These are phyloP conservation scores for Trachymyrmex septentrionalis DNA, from an alignment of 1,140 invertebrate species.

Conservation along the genomic window DNA sequence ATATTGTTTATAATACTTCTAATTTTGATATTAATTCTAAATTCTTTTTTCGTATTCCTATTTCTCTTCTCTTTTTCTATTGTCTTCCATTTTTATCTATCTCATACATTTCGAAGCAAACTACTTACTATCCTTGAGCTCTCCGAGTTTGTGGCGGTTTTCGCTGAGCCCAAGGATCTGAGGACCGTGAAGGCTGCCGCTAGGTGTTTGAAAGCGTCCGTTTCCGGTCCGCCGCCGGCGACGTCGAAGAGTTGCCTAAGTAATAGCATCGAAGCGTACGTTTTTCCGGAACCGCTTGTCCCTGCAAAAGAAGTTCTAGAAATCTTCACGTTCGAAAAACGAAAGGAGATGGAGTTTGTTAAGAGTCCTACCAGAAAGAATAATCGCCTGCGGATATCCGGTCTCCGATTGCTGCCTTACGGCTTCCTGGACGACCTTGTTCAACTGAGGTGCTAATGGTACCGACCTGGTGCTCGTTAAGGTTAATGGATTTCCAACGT, in stretches of 20 bases:
- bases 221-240: constrained; percentile 96
- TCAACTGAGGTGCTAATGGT: constrained; percentile 91
- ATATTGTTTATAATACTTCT: background rate
- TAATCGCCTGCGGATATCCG: constrained; percentile 97
- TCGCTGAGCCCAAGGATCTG: constrained; percentile 95
- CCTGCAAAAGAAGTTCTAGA: constrained; percentile 86
- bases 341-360: constrained; percentile 88
- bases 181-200: constrained; percentile 97
- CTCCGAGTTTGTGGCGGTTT: constrained; percentile 96
- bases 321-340: background rate
- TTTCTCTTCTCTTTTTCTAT: background rate
- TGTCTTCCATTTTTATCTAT: background rate
- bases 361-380: constrained; percentile 91
- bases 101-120: constrained; percentile 51
- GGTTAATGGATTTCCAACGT: constrained; percentile 95
- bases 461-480: constrained; percentile 93
- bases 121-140: constrained; percentile 95
- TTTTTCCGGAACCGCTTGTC: constrained; percentile 97
- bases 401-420: constrained; percentile 97
- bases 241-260: constrained; percentile 96
- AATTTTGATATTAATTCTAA: background rate
- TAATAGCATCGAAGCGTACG: constrained; percentile 96
- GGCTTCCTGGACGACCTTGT: constrained; percentile 95
- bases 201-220: constrained; percentile 98
- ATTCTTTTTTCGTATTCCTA: background rate